These are phyloP conservation scores for Cetoscarus ocellatus DNA, from an alignment of 2,797 vertebrate genomes.

Conservation along the genomic window DNA sequence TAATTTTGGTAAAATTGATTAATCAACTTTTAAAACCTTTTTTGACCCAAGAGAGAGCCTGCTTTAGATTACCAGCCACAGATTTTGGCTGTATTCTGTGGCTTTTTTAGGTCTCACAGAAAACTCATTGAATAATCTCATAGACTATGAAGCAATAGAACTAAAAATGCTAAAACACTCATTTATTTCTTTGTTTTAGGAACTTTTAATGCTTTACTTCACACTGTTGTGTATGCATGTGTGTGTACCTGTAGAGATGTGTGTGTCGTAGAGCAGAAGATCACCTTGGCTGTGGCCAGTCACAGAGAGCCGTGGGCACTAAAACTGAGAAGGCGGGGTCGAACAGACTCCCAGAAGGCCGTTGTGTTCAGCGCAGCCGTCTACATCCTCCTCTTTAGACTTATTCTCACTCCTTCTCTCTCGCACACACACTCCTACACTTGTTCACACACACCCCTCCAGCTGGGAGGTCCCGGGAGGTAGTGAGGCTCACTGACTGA, in stretches of 20 bases:
- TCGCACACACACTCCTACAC: slow-evolving; percentile 30
- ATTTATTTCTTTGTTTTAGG: no score
- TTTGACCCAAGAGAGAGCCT: no score
- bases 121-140: no score
- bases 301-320: slow-evolving; percentile 83
- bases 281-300: slow-evolving; percentile 87
- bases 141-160: no score
- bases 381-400: slow-evolving; percentile 60
- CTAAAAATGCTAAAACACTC: no score
- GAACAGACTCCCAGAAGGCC: slow-evolving; percentile 80
- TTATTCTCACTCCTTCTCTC: slow-evolving; percentile 30
- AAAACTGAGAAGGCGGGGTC: slow-evolving; percentile 77
- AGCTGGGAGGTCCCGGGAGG: slow-evolving; percentile 86
- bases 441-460: slow-evolving; percentile 70
- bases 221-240: slow-evolving; percentile 17
- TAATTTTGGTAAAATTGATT: no score
- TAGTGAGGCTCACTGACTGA: slow-evolving; percentile 88
- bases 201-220: no score
- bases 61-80: no score
- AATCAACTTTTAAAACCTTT: no score
- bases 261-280: slow-evolving; percentile 55
- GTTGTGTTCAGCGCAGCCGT: slow-evolving; percentile 76
- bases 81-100: no score
- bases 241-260: slow-evolving; percentile 62
- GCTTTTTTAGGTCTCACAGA: no score